A percentile compares a stretch with the other conserved stretches of the same genome.
phyloP scores from a whole-genome alignment of 2,113 vertebrate species.

The Tetraodon nigroviridis region DNA sequence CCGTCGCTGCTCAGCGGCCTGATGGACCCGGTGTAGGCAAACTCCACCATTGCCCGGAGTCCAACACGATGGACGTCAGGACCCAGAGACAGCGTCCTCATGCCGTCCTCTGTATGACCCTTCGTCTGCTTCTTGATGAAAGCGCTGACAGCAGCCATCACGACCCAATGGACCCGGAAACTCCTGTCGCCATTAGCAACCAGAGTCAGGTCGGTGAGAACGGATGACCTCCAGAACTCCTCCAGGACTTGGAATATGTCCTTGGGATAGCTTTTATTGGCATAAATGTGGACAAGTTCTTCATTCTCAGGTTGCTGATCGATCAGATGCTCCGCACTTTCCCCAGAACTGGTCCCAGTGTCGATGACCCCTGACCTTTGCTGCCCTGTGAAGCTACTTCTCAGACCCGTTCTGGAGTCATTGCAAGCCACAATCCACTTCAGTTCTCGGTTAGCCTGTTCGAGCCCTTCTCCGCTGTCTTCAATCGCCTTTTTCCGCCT shows the following conservation, averaged over 20 bases:
- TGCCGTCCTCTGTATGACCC: not conserved
- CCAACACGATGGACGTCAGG: conserved; percentile 47
- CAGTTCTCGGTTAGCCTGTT: conserved; percentile 57
- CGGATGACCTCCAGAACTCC: conserved; percentile 54
- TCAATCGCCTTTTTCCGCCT: conserved; percentile 52
- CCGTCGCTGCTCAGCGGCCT: conserved; percentile 34
- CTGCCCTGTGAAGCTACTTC: not conserved
- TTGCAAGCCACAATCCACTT: conserved; percentile 69
- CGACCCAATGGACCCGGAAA: conserved; percentile 61
- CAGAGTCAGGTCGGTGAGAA: conserved; percentile 73
- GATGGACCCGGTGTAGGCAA: conserved; percentile 80
- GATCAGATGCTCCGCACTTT: not conserved
- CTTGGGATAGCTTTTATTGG: conserved; percentile 36
- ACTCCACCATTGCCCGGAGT: conserved; percentile 76
- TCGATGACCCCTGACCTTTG: not conserved
- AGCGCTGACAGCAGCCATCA: conserved; percentile 76
- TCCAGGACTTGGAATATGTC: conserved; percentile 62
- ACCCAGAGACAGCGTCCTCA: conserved; percentile 24
- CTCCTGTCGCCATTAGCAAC: conserved; percentile 31
- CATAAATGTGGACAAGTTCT: conserved; percentile 1
- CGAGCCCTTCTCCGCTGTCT: conserved; percentile 62
- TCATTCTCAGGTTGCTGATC: not conserved
- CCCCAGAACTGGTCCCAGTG: not conserved
- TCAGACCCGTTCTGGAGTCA: conserved; percentile 59
- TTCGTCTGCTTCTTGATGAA: conserved; percentile 32